A percentile compares a stretch with the other conserved stretches of the same genome.
Evolutionary conservation across 2,888 invertebrate species (phyloP).

Genomic region (Patella pellucida): DNA sequence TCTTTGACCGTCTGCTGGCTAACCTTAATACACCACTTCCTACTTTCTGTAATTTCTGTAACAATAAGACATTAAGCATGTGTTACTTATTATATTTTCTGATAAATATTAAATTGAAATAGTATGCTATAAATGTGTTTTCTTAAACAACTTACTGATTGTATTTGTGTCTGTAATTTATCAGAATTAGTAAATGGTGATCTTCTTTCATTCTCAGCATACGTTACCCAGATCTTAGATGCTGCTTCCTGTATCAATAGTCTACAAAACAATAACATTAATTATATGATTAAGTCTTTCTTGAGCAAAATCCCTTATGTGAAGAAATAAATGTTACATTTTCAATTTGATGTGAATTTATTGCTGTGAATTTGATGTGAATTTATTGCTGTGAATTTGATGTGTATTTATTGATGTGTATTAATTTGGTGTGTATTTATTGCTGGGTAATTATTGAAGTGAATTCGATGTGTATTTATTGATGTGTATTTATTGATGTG

Average conservation of each 20-base stretch:
- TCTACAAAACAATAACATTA: slow-evolving; percentile 32
- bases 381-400: too few relatives aligned
- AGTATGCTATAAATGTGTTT: background rate
- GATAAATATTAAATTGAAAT: background rate
- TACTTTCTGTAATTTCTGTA: slow-evolving; percentile 89
- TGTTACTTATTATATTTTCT: too few relatives aligned
- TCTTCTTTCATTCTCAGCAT: slow-evolving; percentile 91
- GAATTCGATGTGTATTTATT: too few relatives aligned
- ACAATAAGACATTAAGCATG: background rate
- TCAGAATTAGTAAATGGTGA: slow-evolving; percentile 85
- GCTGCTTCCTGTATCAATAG: slow-evolving; percentile 90
- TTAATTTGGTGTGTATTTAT: too few relatives aligned
- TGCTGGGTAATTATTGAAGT: too few relatives aligned
- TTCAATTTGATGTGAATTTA: too few relatives aligned
- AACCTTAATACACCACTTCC: slow-evolving; percentile 92
- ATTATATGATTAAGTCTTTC: too few relatives aligned
- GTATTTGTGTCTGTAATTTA: slow-evolving; percentile 95
- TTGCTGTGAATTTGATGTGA: too few relatives aligned
- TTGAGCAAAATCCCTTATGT: too few relatives aligned
- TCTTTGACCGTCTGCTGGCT: slow-evolving; percentile 89
- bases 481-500: too few relatives aligned
- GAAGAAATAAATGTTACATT: too few relatives aligned
- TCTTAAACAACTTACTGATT: slow-evolving; percentile 77
- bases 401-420: too few relatives aligned
- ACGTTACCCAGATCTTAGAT: slow-evolving; percentile 89